These are phyloP conservation scores for Tenebrosternarchus preto DNA, from an alignment of 2,113 vertebrate genomes.

Conservation along the genomic window DNA sequence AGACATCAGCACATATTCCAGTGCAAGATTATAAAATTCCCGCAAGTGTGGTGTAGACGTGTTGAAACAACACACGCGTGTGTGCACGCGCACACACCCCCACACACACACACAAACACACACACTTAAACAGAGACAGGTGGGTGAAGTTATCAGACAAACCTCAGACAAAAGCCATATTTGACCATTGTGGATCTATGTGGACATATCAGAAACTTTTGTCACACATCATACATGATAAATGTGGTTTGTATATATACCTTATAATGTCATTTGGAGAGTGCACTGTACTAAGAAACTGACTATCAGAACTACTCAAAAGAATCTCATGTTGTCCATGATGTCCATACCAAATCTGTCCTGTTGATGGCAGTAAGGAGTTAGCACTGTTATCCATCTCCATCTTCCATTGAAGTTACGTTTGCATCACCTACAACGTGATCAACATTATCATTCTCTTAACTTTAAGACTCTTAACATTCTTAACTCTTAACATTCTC, in stretches of 20 bases:
- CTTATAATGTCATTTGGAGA: neutral
- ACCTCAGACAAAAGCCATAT: slow-evolving; percentile 56
- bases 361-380: slow-evolving; percentile 64
- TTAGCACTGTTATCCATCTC: slow-evolving; percentile 16
- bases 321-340: neutral
- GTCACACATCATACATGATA: neutral
- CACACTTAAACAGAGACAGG: slow-evolving; percentile 64
- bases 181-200: slow-evolving; percentile 30
- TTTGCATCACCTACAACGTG: slow-evolving; percentile 31
- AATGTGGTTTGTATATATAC: neutral
- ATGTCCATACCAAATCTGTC: slow-evolving; percentile 15
- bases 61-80: slow-evolving; percentile 69
- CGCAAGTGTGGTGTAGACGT: slow-evolving; percentile 70
- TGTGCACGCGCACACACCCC: slow-evolving; percentile 25
- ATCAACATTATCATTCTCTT: slow-evolving; percentile 20
- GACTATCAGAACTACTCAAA: neutral
- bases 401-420: neutral
- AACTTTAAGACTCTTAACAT: too few relatives aligned
- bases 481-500: too few relatives aligned
- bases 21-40: slow-evolving; percentile 78
- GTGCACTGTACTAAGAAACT: neutral
- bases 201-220: slow-evolving; percentile 22
- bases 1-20: slow-evolving; percentile 77
- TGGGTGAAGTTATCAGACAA: slow-evolving; percentile 73
- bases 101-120: slow-evolving; percentile 28